phyloP scores from a whole-genome alignment of 2,797 vertebrate genomes.

The Eremophila alpestris region DNA sequence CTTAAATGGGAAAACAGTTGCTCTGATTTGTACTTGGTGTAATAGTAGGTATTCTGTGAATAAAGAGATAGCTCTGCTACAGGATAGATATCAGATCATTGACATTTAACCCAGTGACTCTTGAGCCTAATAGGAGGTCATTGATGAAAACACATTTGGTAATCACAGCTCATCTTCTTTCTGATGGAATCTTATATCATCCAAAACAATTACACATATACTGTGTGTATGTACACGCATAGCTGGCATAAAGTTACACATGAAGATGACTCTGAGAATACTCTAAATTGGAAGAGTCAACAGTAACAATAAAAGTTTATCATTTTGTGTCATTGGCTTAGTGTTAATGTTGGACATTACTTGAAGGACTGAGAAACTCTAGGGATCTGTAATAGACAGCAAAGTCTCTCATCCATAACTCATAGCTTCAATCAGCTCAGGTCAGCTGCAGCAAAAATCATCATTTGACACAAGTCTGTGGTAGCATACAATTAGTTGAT shows the following conservation, averaged over 20 bases:
- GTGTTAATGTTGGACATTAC: background rate
- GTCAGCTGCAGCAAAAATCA: background rate
- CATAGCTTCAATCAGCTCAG: background rate
- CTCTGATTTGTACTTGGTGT: slow-evolving; percentile 55
- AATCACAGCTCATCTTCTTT: slow-evolving; percentile 50
- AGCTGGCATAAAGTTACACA: slow-evolving; percentile 1
- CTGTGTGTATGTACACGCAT: background rate
- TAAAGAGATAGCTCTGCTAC: slow-evolving; percentile 46
- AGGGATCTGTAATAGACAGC: background rate
- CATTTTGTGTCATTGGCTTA: background rate
- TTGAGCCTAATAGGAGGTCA: slow-evolving; percentile 36
- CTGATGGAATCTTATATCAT: slow-evolving; percentile 25
- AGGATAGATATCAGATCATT: slow-evolving; percentile 49
- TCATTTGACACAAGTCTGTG: background rate
- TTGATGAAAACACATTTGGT: slow-evolving; percentile 26
- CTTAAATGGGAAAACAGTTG: slow-evolving; percentile 60
- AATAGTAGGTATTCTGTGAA: slow-evolving; percentile 61
- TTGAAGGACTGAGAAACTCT: background rate
- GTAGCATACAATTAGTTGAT: background rate
- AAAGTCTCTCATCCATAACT: slow-evolving; percentile 22
- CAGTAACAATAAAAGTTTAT: slow-evolving; percentile 6
- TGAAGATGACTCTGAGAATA: background rate
- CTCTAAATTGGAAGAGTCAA: slow-evolving; percentile 12
- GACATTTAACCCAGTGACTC: slow-evolving; percentile 64
- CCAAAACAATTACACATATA: slow-evolving; percentile 16